phyloP scores from a whole-genome alignment of 1,140 invertebrate genomes.

The Hylaeus anthracinus region DNA sequence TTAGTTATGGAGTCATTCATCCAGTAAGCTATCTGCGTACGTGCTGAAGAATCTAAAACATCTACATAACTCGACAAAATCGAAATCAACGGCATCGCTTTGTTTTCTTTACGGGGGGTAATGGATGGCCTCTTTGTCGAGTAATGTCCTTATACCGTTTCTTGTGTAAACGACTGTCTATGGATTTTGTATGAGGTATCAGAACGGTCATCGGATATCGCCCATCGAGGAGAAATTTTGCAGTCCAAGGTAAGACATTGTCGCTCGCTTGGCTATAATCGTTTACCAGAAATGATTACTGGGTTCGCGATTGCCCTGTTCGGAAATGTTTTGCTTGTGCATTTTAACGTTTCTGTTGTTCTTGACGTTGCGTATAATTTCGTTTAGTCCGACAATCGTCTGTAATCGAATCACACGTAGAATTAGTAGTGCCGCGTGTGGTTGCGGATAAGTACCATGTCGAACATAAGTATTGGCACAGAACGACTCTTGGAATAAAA shows the following conservation, averaged over 20 bases:
- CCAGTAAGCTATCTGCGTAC: conserved; percentile 24
- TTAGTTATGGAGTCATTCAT: conserved; percentile 44
- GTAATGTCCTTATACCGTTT: conserved; percentile 25
- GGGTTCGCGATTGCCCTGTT: background rate
- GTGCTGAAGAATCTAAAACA: conserved; percentile 10
- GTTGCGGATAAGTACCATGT: background rate
- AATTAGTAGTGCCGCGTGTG: background rate
- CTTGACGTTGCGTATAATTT: background rate
- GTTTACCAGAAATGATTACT: background rate
- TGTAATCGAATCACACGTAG: background rate
- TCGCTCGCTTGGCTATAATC: background rate
- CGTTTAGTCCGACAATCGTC: background rate
- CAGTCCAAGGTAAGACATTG: conserved; percentile 56
- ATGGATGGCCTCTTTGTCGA: conserved; percentile 22
- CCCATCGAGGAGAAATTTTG: conserved; percentile 52
- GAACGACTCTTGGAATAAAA: no score
- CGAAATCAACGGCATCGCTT: background rate
- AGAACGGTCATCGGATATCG: conserved; percentile 46
- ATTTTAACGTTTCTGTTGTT: background rate
- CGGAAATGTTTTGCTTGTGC: background rate
- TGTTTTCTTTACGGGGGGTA: conserved; percentile 6
- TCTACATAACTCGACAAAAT: background rate
- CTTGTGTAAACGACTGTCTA: conserved; percentile 35
- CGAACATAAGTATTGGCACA: no score
- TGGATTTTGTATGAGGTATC: conserved; percentile 55